Evolutionary conservation across 2,797 vertebrate species (phyloP), one percentile per base, ranked within the genome.

Genomic region (Mionectes olivaceus): DNA sequence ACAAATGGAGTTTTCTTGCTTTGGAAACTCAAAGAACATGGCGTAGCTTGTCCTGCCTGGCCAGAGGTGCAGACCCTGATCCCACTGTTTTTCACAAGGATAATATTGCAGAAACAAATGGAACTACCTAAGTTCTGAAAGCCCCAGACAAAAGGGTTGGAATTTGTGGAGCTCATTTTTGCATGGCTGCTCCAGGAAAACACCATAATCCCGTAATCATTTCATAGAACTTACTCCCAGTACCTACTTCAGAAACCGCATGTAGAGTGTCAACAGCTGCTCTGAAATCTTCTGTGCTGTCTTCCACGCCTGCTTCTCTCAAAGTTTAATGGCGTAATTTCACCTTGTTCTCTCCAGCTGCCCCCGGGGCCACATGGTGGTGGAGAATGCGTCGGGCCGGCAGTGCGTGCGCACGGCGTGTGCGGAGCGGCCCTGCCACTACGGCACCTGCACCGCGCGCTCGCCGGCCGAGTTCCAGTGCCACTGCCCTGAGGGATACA

Each of bases 381-480:
- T 97, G 79, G 98, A 98, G 74, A 99, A 99, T 16, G 97, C 97
- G 76, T 98, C 98, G 0, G 98, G 97, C 25, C 98, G 98, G 90
- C 98, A 97, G 53, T 99, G 99, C 5, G 90, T 99, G 55, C 98
- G 98, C 95, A 99, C 98, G 0, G 97, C 98, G 1, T 99, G 99
- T 3, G 99, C 98, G 4, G 97, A 98, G 6, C 97, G 81, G 19
- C 99, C 99, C 4, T 99, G 99, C 95, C 98, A 98, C 96, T 95
- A 95, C 9, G 99, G 99, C 18, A 99, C 98, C n/a, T 99, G 99
- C 23, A 96, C 98, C 90, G 97, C 99, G 1, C 98, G 98, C 96
- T 98, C 99, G 2, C 98, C 98, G 32, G 97, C 97, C 81, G 96
- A 98, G 81, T 99, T 98, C 98, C 98, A 97, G 8, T 99, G 99